Percentiles rank a stretch among this genome's conserved stretches.
phyloP scores from a whole-genome alignment of 1,140 invertebrate genomes.

The Steinernema khuongi region DNA sequence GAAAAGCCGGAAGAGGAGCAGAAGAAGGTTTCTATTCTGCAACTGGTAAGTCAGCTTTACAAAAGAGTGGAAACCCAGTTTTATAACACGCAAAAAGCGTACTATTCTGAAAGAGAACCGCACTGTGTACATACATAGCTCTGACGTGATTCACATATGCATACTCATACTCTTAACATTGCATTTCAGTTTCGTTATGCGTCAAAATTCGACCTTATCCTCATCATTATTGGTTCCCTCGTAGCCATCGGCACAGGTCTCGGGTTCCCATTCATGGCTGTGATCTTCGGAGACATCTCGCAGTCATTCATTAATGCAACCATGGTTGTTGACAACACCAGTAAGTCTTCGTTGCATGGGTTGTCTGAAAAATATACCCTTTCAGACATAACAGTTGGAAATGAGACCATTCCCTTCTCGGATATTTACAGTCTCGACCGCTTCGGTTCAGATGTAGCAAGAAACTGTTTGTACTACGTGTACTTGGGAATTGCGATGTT shows the following conservation, averaged over 20 bases:
- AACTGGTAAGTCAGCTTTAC: background rate
- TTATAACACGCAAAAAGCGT: too few species aligned
- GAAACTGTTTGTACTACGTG: slow-evolving; percentile 36
- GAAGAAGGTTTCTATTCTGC: background rate
- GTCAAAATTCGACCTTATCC: slow-evolving; percentile 24
- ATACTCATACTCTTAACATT: too few species aligned
- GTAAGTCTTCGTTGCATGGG: background rate
- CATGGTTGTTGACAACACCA: background rate
- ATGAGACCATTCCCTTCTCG: background rate
- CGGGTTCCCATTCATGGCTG: slow-evolving; percentile 35
- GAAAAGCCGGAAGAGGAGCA: background rate
- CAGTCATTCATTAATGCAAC: slow-evolving; percentile 16
- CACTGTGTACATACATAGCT: too few species aligned
- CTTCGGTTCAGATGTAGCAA: slow-evolving; percentile 18
- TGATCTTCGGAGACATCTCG: slow-evolving; percentile 33
- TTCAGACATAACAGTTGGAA: background rate
- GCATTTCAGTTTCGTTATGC: slow-evolving; percentile 40
- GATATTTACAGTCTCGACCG: slow-evolving; percentile 18
- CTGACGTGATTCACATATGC: background rate
- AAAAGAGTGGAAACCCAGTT: too few species aligned
- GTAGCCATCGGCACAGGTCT: slow-evolving; percentile 32
- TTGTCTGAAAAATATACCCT: background rate
- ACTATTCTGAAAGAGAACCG: too few species aligned
- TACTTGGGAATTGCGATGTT: slow-evolving; percentile 37
- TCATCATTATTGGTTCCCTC: slow-evolving; percentile 27